phyloP scores from a whole-genome alignment of 2,797 vertebrate genomes.

The Emydoidea blandingii region DNA sequence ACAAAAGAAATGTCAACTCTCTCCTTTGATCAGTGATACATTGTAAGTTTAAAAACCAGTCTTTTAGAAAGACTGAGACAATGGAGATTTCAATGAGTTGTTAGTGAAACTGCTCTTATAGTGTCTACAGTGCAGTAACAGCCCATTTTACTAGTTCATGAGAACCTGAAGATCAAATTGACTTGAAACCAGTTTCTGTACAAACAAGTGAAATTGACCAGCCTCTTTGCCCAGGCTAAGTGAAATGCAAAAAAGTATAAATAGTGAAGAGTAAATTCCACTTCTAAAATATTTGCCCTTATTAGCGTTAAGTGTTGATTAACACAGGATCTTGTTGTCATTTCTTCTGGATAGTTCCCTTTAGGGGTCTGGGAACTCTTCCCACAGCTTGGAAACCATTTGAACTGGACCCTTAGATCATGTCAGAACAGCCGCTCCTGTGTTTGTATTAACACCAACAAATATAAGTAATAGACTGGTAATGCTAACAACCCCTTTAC shows the following conservation, averaged over 20 bases:
- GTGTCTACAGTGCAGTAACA: not conserved
- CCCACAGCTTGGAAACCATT: not conserved
- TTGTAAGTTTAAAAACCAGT: constrained; percentile 21
- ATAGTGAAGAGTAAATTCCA: not conserved
- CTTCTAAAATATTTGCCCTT: not conserved
- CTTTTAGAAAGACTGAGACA: not conserved
- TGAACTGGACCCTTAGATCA: not conserved
- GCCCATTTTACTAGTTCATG: not conserved
- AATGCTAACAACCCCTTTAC: fast-evolving
- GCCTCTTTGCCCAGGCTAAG: not conserved
- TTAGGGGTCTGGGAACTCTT: not conserved
- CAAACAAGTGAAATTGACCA: not conserved
- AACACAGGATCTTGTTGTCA: not conserved
- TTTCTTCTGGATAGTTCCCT: not conserved
- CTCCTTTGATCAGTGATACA: constrained; percentile 45
- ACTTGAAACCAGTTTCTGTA: not conserved
- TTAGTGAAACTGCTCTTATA: not conserved
- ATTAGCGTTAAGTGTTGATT: not conserved
- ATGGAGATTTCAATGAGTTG: not conserved
- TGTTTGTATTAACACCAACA: not conserved
- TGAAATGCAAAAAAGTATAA: not conserved
- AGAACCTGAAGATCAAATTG: not conserved
- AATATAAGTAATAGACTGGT: not conserved
- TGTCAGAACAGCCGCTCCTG: not conserved
- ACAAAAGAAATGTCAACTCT: constrained; percentile 56